Evolutionary conservation across 2,797 vertebrate species (phyloP).

Genomic region (Arctocebus calabarensis): DNA sequence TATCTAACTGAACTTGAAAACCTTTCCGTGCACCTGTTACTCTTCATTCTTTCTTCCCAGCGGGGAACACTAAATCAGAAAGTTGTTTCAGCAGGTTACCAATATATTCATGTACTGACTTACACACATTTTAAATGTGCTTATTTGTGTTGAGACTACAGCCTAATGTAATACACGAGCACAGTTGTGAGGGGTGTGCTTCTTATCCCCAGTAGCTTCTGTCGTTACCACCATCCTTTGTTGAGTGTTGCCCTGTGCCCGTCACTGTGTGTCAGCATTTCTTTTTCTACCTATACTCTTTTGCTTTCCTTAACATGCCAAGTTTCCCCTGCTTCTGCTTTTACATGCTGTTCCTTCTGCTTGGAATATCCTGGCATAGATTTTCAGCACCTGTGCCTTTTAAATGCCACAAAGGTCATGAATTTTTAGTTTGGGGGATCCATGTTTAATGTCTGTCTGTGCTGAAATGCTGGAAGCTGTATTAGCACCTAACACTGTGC

Average conservation of each 20-base stretch:
- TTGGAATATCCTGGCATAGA: neutral
- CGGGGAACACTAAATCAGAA: neutral
- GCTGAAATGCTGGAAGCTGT: neutral
- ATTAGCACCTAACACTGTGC: neutral
- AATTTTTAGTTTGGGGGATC: neutral
- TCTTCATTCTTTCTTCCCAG: neutral
- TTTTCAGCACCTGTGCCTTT: neutral
- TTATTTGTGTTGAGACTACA: neutral
- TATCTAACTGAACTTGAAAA: neutral
- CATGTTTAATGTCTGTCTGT: neutral
- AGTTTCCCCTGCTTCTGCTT: neutral
- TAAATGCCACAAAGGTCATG: neutral
- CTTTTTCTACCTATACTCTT: neutral
- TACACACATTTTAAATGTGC: neutral
- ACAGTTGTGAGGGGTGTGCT: fast-evolving
- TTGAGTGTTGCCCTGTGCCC: neutral
- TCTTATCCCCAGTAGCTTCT: neutral
- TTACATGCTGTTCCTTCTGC: neutral
- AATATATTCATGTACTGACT: fast-evolving
- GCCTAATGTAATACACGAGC: neutral
- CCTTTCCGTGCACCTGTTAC: neutral
- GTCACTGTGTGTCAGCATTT: fast-evolving
- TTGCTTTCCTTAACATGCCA: neutral
- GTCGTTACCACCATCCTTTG: fast-evolving
- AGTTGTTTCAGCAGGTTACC: neutral